Evolutionary conservation across 1,140 invertebrate genomes (phyloP), one percentile per base, ranked within the genome.

Genomic region (Bursaphelenchus mucronatus): DNA sequence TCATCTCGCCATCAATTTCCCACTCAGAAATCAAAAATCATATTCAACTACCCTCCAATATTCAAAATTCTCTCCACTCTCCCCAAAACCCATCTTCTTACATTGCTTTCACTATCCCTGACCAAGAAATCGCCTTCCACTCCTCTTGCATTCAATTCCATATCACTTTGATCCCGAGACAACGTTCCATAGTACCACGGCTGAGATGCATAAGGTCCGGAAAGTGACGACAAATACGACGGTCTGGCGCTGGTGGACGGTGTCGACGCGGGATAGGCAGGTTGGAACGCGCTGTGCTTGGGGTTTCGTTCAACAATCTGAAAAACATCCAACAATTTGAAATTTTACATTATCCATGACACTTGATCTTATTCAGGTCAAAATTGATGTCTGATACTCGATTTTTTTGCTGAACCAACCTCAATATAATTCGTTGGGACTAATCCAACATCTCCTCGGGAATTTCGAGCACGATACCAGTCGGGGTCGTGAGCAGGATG

Each of bases 91-190:
- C 1, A 30, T 87, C 89, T 89, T 87, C 89, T 89, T 83, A 97
- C 94, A 85, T 96, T 96, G 78, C 94, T 96, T 87, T 97, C 95
- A 83, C 91, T 94, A 83, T 97, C 94, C 78, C 94, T 86, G 78
- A 99, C 94, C 72, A 99, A 87, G 85, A 97, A 99, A 84, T 98
- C 94, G 21, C 95, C 95, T 84, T 97, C 91, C 74, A 90, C 88
- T 19, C 92, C 95, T 83, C 90, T 89, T 76, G 91, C 89, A 84
- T 91, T 93, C 70, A 99, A 86, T 76, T 97, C 84, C 69, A 88
- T 88, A 84, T 98, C 95, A 85, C 93, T 95, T 81, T 96, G 91
- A 69, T 89, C 89, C 70, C 95, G 87, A 19, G 91, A 90, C 73
- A 99, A 92, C 74, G 87, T 88, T 43, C 95, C 95, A 62, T 91